phyloP scores from a whole-genome alignment of 1,140 invertebrate species.

The Heliothis virescens region DNA sequence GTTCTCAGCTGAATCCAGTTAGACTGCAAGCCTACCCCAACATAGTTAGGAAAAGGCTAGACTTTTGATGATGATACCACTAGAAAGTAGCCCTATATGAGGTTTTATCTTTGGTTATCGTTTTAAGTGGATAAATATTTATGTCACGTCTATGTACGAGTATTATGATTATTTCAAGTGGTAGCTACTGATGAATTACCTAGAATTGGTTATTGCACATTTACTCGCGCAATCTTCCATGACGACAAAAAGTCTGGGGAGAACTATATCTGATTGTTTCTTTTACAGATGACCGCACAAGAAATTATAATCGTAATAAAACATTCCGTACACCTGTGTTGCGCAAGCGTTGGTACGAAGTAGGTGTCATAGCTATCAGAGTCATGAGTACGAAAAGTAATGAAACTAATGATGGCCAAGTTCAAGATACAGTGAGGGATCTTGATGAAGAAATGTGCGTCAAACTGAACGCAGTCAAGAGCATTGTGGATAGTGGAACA shows the following conservation, averaged over 20 bases:
- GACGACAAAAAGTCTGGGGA: too few relatives aligned
- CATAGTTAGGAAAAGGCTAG: too few relatives aligned
- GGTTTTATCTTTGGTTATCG: too few relatives aligned
- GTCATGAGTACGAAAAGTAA: conserved; percentile 37
- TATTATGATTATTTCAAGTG: not conserved
- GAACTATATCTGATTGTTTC: not conserved
- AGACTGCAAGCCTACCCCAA: too few relatives aligned
- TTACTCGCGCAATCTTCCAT: too few relatives aligned
- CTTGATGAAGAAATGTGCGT: conserved; percentile 65
- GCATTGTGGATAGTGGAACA: conserved; percentile 80
- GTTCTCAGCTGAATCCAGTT: too few relatives aligned
- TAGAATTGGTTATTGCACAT: too few relatives aligned
- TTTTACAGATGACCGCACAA: conserved; percentile 62
- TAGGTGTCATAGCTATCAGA: conserved; percentile 68
- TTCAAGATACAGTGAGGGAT: conserved; percentile 42
- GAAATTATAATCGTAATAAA: conserved; percentile 43
- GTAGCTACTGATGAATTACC: not conserved
- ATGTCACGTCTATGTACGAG: too few relatives aligned
- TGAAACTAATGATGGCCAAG: conserved; percentile 30
- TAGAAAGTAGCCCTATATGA: too few relatives aligned
- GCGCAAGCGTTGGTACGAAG: conserved; percentile 77
- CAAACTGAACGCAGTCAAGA: conserved; percentile 74
- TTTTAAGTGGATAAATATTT: too few relatives aligned
- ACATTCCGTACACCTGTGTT: conserved; percentile 72
- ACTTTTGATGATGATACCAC: too few relatives aligned